Base-by-base conservation (phyloP, 2,797 vertebrate genomes). In the Tauraco hartlaubi region DNA sequence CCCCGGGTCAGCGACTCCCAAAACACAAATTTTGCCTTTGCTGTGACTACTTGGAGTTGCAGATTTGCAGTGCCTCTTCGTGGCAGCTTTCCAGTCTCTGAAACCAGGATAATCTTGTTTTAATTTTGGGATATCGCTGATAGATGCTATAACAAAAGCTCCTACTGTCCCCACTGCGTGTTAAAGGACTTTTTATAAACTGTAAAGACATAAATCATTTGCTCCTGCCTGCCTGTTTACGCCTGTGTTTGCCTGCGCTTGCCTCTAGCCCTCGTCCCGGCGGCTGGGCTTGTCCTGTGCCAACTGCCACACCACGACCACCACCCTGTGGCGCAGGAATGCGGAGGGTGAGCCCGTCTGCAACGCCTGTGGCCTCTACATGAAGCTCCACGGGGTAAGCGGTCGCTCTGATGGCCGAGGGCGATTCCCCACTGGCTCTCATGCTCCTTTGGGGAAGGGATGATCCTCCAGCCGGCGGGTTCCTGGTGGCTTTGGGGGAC, bases 321-420 rank as follows among this genome's bases (percentile, higher is more conserved):
- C 99, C 81, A 99, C 99, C 33, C 95, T 99, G 97, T 99, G 99
- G 99, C 99, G 99, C 96, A 99, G 99, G 88, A 99, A 99, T 11
- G 99, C 99, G 1, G 99, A 99, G 96, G 99, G 99, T 0, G 99
- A 99, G 92, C 99, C 99, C 0, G 99, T 99, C 97, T 99, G 99
- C 96, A 99, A 99, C 9, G 99, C 99, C 5, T 99, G 99, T 4
- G 99, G 99, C 35, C 99, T 99, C 88, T 99, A 99, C 98, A 99
- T 99, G 88, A 99, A 99, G 97, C 97, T 99, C 89, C 99, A 99
- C 0, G 99, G 99, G 98, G 99, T 99, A 96, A 95, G 99, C 52
- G 5, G 15, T 28, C 3, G 4, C 41, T 88, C 56, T 1, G 9
- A 39, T 39, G 39, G 2, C 23, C 6, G 0, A 2, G 13, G 44